These are phyloP conservation scores for Crax fasciolata DNA, from an alignment of 2,797 vertebrate genomes.

Conservation along the genomic window DNA sequence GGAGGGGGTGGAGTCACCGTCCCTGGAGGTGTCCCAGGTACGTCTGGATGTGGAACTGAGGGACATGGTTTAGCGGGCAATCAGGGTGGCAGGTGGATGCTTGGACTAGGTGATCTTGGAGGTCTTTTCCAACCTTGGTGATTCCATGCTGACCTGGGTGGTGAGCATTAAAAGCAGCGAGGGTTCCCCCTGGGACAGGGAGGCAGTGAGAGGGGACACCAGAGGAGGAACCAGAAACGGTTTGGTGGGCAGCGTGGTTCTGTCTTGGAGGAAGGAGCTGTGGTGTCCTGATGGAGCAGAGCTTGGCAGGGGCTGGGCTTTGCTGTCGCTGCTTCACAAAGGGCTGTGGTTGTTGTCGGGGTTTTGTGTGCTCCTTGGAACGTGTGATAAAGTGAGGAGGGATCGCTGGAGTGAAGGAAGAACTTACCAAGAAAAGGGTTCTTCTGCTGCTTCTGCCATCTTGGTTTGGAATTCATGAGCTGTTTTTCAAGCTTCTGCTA, in stretches of 20 bases:
- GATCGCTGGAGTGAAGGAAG: not conserved
- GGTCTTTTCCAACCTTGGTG: too few species aligned
- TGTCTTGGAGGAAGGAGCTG: not conserved
- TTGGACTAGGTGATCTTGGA: too few species aligned
- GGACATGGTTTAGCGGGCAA: too few species aligned
- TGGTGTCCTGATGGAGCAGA: not conserved
- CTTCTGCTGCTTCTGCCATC: not conserved
- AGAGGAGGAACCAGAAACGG: not conserved
- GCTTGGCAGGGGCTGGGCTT: not conserved
- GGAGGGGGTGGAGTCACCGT: too few species aligned
- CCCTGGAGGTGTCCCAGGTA: too few species aligned
- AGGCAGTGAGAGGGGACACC: not conserved
- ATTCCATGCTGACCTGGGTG: not conserved
- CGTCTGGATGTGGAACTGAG: too few species aligned
- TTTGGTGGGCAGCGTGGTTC: not conserved
- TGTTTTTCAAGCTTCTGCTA: not conserved
- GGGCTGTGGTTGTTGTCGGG: not conserved
- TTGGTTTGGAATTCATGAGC: not conserved
- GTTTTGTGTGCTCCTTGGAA: not conserved
- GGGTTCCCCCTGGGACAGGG: not conserved
- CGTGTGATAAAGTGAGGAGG: not conserved
- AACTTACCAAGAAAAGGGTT: not conserved
- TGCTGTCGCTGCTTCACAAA: not conserved
- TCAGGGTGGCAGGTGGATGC: too few species aligned
- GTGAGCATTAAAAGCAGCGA: not conserved